A percentile compares a stretch with the other conserved stretches of the same genome.
These are phyloP conservation scores for Sycophila sp. DNA, from an alignment of 1,140 invertebrate genomes.

Conservation along the genomic window DNA sequence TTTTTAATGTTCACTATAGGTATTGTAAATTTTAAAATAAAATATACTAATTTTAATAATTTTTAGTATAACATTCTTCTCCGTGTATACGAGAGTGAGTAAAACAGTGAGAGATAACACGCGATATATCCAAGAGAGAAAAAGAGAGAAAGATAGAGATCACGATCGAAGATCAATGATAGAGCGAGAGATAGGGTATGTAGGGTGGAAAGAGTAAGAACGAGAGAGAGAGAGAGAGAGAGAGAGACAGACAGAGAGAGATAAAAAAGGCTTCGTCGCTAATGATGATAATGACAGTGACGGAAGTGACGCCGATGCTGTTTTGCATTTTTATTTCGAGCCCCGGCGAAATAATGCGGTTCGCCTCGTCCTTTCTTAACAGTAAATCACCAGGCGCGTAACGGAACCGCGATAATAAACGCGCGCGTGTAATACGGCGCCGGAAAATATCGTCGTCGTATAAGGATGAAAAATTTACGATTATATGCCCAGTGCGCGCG, in stretches of 20 bases:
- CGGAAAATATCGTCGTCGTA: not conserved
- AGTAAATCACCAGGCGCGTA: constrained; percentile 15
- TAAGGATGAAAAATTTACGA: constrained; percentile 13
- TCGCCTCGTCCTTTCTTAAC: not conserved
- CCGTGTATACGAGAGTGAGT: no score
- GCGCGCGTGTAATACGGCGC: not conserved
- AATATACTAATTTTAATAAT: no score
- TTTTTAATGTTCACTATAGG: no score
- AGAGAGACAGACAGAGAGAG: not conserved
- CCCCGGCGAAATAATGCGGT: not conserved
- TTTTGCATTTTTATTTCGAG: no score
- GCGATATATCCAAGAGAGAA: no score
- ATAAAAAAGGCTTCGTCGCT: not conserved
- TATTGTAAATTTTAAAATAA: no score
- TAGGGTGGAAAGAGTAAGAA: no score
- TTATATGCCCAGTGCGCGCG: not conserved
- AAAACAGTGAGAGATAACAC: no score
- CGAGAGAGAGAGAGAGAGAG: not conserved
- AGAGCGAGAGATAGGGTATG: not conserved
- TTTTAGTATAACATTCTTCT: no score
- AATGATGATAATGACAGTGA: constrained; percentile 16
- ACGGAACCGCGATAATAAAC: not conserved
- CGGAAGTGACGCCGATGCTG: not conserved
- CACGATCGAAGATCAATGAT: no score
- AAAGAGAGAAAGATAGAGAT: no score